These are phyloP conservation scores for Cosmia pyralina DNA, from an alignment of 2,888 invertebrate species.

Conservation along the genomic window DNA sequence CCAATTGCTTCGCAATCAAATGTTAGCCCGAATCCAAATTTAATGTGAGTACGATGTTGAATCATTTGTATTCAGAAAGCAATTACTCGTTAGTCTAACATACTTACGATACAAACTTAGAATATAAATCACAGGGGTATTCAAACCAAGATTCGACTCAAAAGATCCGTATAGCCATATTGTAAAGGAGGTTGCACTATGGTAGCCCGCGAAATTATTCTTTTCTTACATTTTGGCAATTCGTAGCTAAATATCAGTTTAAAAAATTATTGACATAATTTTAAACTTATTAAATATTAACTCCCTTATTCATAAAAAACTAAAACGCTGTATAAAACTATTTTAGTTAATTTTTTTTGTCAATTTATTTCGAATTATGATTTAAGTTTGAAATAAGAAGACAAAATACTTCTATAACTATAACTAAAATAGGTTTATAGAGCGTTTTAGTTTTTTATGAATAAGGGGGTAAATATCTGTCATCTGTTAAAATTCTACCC, in stretches of 20 bases:
- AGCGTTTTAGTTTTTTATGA: no score
- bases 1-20: conserved; percentile 51
- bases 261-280: neutral
- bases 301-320: no score
- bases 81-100: conserved; percentile 36
- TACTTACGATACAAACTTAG: conserved; percentile 11
- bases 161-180: no score
- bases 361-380: no score
- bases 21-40: conserved; percentile 43
- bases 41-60: conserved; percentile 49
- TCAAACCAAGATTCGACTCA: neutral
- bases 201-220: neutral
- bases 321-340: no score
- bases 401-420: no score
- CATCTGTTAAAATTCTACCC: no score
- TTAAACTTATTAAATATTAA: neutral
- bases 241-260: neutral
- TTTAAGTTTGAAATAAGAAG: no score
- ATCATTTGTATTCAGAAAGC: conserved; percentile 44
- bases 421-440: no score
- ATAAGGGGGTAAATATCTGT: no score
- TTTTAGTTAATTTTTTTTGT: no score
- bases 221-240: no score
- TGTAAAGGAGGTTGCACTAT: neutral
- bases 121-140: conserved; percentile 8